Evolutionary conservation across 1,140 invertebrate species (phyloP), one percentile per base, ranked within the genome.

Genomic region (Campodea augens): DNA sequence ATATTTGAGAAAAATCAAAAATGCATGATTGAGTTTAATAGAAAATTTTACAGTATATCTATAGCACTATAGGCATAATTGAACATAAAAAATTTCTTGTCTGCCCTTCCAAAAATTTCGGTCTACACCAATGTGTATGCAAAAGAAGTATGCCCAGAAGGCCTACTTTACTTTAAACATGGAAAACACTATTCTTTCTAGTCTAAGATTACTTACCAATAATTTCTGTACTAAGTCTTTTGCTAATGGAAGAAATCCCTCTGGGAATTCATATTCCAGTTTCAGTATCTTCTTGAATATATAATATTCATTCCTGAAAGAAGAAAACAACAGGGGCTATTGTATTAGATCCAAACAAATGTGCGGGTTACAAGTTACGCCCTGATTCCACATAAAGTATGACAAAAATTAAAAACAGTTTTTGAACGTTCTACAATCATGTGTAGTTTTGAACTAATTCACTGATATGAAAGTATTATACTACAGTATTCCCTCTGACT

Each of bases 271-370:
- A 60, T 93, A 97, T 5, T 92, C 78, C 51, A 93, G 68, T 56
- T 81, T 84, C 5, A 87, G 61, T 52, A 98, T 95, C 65, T 95
- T 95, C 62, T 95, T 84, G 61, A 98, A 96, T 41, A 96, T 96
- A 49, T 92, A 72, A 66, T 93, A 98, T 60, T 98, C 95, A 63
- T 81, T 92, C 46, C 82, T 74, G 57, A 20, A 64, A 53, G 52
- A 45, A 54, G n/a, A n/a, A n/a, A n/a, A n/a, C n/a, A n/a, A n/a
- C n/a, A n/a, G n/a, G n/a, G n/a, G n/a, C n/a, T n/a, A n/a, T n/a
- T n/a, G n/a, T n/a, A n/a, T n/a, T n/a, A n/a, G n/a, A n/a, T n/a
- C n/a, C n/a, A n/a, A n/a, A n/a, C n/a, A n/a, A n/a, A n/a, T n/a
- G n/a, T n/a, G n/a, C n/a, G n/a, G n/a, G n/a, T n/a, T n/a, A n/a